Evolutionary conservation across 64 coral and sea anemone species (phyloP), one percentile per base, ranked within the genome.

Genomic region (Pachyseris speciosa): DNA sequence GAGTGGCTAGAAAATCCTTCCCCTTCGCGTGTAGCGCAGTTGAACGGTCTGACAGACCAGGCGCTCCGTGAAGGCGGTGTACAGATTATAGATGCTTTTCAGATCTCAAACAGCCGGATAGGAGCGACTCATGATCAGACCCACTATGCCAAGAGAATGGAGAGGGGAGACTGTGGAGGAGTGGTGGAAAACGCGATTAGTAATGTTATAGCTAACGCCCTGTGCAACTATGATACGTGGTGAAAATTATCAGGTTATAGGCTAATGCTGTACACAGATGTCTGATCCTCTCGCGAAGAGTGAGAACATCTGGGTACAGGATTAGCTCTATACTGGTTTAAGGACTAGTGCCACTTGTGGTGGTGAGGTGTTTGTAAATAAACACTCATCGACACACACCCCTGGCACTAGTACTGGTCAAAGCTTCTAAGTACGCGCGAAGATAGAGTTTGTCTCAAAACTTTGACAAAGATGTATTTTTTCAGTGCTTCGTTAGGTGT

Each of bases 181-280:
- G 97, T 95, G 9, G 97, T 99, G 1, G 97, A 99, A 28, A 99
- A 99, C 32, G 97, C 97, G 1, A 92, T 99, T 1, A 93, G 94
- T 55, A 99, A 99, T 72, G 85, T 91, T 17, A 93, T 99, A 19
- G 86, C 94, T 29, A 99, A 99, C 63, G 94, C 97, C 26, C 72
- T 99, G 34, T 99, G 97, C 55, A 99, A 99, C 67, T 97, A 88
- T 60, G 86, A 97, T 37, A 86, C 75, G 49, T 93, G 66, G 75
- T 64, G 25, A 17, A 47, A 53, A 7, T 15, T 1, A 39, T 20
- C 29, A 32, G 58, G 1, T 5, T 6, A 29, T 4, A 25, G 22
- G 58, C n/a, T n/a, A n/a, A n/a, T n/a, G n/a, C n/a, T n/a, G n/a
- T n/a, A n/a, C n/a, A n/a, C n/a, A n/a, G n/a, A n/a, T n/a, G n/a